Conservation (phyloP, 2,113 vertebrate genomes). For the Pangasianodon hypophthalmus region DNA sequence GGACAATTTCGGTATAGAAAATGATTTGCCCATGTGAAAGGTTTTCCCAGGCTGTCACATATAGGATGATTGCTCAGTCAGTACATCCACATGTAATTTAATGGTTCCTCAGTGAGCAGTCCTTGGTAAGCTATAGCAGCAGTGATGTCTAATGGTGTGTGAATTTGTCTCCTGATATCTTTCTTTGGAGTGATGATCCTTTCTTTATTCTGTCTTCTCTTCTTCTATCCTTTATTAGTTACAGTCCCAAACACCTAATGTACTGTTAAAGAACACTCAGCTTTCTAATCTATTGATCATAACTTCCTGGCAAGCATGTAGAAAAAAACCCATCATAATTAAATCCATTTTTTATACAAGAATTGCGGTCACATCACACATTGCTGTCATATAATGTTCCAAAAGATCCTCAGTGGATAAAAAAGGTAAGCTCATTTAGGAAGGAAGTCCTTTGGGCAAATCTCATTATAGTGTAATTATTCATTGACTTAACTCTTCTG, state of each 20-base stretch:
- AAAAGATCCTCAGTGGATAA: conserved; percentile 18
- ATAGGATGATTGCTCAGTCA: not conserved
- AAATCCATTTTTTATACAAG: conserved; percentile 2
- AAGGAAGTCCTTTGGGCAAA: conserved; percentile 24
- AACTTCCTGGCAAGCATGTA: conserved; percentile 9
- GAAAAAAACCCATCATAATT: not conserved
- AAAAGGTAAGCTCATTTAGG: conserved; percentile 17
- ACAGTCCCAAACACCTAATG: conserved; percentile 27
- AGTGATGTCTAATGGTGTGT: conserved; percentile 2
- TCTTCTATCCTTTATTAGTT: conserved; percentile 18
- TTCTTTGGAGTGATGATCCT: not conserved
- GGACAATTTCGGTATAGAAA: not conserved
- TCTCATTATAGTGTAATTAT: conserved; percentile 49
- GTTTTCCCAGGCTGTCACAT: not conserved
- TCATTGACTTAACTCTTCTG: conserved; percentile 38
- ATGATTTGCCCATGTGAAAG: not conserved
- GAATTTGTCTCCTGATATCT: not conserved
- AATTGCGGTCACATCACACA: not conserved
- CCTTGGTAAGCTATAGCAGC: not conserved
- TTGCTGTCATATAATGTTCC: not conserved
- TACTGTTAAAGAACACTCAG: conserved; percentile 28
- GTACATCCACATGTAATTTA: not conserved
- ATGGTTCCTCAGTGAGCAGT: not conserved
- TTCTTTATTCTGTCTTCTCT: not conserved
- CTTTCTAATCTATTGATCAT: conserved; percentile 7